A percentile compares a stretch with the other conserved stretches of the same genome.
Evolutionary conservation across 2,797 vertebrate species (phyloP).

Genomic region (Tauraco hartlaubi): DNA sequence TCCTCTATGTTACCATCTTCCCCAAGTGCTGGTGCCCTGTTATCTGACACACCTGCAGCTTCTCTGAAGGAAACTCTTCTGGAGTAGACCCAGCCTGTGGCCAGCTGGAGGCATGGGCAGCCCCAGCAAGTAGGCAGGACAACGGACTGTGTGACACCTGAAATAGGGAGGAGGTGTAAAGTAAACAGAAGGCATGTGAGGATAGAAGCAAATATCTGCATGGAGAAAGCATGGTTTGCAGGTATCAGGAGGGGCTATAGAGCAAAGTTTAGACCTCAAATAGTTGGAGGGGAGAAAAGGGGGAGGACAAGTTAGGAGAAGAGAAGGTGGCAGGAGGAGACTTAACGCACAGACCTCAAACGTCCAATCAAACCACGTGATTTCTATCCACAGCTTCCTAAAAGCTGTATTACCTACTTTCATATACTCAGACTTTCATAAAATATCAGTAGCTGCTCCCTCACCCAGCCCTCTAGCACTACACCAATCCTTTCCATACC

Average conservation of each 20-base stretch:
- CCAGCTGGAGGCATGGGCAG: rapidly evolving
- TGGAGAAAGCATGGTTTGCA: not conserved
- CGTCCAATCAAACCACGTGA: not conserved
- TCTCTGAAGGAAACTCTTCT: not conserved
- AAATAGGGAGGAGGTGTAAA: not conserved
- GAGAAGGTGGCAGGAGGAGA: not conserved
- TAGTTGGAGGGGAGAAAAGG: not conserved
- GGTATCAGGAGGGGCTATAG: not conserved
- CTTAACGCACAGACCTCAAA: not conserved
- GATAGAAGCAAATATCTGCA: not conserved
- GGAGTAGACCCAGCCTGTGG: rapidly evolving
- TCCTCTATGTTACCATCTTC: not conserved
- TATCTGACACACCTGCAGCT: not conserved
- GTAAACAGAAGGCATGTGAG: not conserved
- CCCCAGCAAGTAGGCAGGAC: not conserved
- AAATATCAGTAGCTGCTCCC: not conserved
- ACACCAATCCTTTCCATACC: not conserved
- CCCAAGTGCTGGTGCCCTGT: not conserved
- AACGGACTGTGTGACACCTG: too few relatives aligned
- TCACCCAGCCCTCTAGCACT: not conserved
- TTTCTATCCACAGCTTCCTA: not conserved
- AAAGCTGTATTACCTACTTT: not conserved
- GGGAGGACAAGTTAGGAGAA: not conserved
- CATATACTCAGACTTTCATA: not conserved
- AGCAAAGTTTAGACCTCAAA: not conserved